Base-by-base conservation (phyloP, 2,888 invertebrate species). In the Torymus auratus region DNA sequence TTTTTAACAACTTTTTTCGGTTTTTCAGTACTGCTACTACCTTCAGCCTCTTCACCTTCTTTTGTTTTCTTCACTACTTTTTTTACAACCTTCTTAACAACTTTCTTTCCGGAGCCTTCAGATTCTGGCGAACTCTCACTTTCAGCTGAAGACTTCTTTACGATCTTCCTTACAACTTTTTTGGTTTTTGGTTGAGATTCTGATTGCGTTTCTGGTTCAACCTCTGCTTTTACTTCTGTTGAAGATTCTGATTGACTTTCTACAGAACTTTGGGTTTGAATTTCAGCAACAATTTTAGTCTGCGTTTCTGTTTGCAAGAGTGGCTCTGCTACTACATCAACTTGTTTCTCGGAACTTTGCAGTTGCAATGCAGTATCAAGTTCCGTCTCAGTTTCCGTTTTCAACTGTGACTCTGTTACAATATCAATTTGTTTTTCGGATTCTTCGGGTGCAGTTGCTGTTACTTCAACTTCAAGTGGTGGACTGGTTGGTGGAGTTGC, bases 1-100 rank as follows among this genome's bases (percentile, higher is more conserved):
- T 93, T 93, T 56, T 93, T 91, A n/a, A 83, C 82, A 68, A 83
- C 80, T 55, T 86, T 86, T n/a, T 85, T 84, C 14, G 85, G 82
- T 73, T 88, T 86, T 2, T 87, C 88, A 12, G 53, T 67, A 60
- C 80, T 81, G 81, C 85, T 13, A 74, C 85, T 73, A 28, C 77
- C 72, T 76, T 86, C 82, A 20, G 14, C 52, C 14, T 67, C 67
- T 23, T 83, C 84, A 0, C 83, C 73, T 60, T 85, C 81, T 82
- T 88, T 88, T 4, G 84, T 69, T 77, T 89, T 89, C 73, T 88
- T 90, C 1, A 84, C 73, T 11, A 86, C 84, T 84, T 93, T 93
- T 86, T 93, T 93, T 41, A 92, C 91, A 71, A 91, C 91, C 85
- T 93, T 93, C 84, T 93, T 93, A 7, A 92, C 89, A 83, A 92